Evolutionary conservation across 2,888 invertebrate species (phyloP).

Genomic region (Papilio gigon): DNA sequence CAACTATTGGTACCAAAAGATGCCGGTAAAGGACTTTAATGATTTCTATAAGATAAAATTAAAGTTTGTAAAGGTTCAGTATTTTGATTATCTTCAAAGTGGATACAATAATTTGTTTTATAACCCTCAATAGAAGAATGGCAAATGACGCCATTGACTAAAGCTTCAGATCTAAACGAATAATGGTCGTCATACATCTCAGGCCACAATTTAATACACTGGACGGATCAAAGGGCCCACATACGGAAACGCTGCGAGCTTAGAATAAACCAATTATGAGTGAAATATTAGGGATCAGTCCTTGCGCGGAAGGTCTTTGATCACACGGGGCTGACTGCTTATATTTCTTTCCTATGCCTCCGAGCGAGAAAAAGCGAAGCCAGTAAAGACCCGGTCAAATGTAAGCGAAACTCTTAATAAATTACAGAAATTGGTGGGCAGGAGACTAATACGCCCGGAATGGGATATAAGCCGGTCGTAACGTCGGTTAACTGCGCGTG

Average conservation of each 20-base stretch:
- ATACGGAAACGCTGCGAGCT: slow-evolving; percentile 78
- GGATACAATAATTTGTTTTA: slow-evolving; percentile 38
- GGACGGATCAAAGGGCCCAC: slow-evolving; percentile 78
- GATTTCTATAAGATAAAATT: background rate
- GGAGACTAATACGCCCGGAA: slow-evolving; percentile 78
- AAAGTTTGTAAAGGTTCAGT: too few relatives aligned
- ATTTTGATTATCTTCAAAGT: slow-evolving; percentile 9
- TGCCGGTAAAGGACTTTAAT: background rate
- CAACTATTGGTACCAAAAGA: too few relatives aligned
- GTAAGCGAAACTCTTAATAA: slow-evolving; percentile 78
- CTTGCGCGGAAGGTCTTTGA: slow-evolving; percentile 74
- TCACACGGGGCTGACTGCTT: slow-evolving; percentile 69
- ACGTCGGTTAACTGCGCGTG: slow-evolving; percentile 75
- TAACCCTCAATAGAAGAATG: slow-evolving; percentile 48
- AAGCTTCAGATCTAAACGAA: slow-evolving; percentile 73
- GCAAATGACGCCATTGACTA: slow-evolving; percentile 69
- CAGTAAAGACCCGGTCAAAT: slow-evolving; percentile 66
- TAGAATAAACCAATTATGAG: slow-evolving; percentile 83
- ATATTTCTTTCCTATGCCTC: slow-evolving; percentile 68
- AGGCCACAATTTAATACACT: slow-evolving; percentile 77
- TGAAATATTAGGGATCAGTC: slow-evolving; percentile 82
- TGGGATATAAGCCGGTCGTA: slow-evolving; percentile 78
- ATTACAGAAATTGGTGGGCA: slow-evolving; percentile 79
- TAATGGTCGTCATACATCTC: slow-evolving; percentile 77
- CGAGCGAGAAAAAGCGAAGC: slow-evolving; percentile 71